Conservation (phyloP, 35 echinoderm and acorn worm genomes). For the Anneissia japonica region DNA sequence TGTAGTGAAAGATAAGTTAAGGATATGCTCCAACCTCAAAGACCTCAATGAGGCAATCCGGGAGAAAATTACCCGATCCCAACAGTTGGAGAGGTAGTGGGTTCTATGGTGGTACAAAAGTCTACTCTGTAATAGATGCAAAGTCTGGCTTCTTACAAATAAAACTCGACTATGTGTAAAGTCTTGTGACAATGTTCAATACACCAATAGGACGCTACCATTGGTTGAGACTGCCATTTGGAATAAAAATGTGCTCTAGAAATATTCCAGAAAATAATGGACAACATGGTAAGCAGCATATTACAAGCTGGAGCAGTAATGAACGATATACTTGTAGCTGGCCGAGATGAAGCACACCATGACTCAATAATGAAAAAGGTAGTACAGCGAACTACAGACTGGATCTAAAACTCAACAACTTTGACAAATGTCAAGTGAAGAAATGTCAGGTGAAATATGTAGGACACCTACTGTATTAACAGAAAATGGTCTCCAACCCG, state of each 20-base stretch:
- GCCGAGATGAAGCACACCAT: slow-evolving; percentile 16
- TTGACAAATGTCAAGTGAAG: slow-evolving; percentile 54
- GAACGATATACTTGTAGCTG: slow-evolving; percentile 35
- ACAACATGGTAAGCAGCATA: slow-evolving; percentile 40
- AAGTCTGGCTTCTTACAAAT: slow-evolving; percentile 61
- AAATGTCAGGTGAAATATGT: slow-evolving; percentile 63
- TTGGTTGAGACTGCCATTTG: slow-evolving; percentile 64
- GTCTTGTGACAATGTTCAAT: slow-evolving; percentile 58
- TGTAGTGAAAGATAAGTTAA: slow-evolving; percentile 35
- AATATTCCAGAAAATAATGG: slow-evolving; percentile 57
- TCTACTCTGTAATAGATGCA: slow-evolving; percentile 61
- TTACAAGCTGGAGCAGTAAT: slow-evolving; percentile 35
- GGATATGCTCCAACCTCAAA: too few species aligned
- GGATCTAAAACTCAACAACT: slow-evolving; percentile 64
- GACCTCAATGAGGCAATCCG: slow-evolving; percentile 47
- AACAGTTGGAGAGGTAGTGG: slow-evolving; percentile 49
- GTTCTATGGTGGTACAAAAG: slow-evolving; percentile 38
- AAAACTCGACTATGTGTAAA: slow-evolving; percentile 53
- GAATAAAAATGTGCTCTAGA: slow-evolving; percentile 56
- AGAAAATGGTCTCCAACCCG: slow-evolving; percentile 9
- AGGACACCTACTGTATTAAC: slow-evolving; percentile 57
- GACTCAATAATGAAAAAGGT: slow-evolving; percentile 51
- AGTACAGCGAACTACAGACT: slow-evolving; percentile 38
- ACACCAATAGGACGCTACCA: slow-evolving; percentile 49
- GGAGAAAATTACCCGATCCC: slow-evolving; percentile 50